Conservation (phyloP, 1,140 invertebrate genomes). For the Forficula auricularia region DNA sequence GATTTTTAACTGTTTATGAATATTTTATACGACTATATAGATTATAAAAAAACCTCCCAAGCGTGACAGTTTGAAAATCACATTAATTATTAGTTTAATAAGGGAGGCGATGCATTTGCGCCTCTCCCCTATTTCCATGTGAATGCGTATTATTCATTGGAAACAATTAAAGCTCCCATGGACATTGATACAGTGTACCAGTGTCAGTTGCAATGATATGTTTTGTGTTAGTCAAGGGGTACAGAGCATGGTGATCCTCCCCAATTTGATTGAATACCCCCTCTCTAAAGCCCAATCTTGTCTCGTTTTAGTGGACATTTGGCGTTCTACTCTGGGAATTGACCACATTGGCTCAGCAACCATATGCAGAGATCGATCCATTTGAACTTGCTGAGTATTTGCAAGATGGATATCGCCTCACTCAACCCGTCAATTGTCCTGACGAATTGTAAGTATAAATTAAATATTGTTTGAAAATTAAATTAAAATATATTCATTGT, state of each 20-base stretch:
- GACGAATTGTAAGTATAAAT: constrained; percentile 90
- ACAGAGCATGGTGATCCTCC: background rate
- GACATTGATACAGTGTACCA: no score
- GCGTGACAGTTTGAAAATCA: no score
- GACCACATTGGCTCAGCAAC: constrained; percentile 71
- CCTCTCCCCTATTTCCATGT: background rate
- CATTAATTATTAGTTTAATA: no score
- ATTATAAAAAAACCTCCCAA: no score
- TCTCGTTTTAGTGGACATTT: constrained; percentile 66
- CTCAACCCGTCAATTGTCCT: constrained; percentile 82
- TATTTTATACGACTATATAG: no score
- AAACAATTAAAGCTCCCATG: background rate
- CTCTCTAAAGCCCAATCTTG: background rate
- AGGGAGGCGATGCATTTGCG: no score
- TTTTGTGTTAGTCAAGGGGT: no score
- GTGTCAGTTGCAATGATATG: no score
- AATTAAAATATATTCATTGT: no score
- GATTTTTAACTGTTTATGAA: no score
- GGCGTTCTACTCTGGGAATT: constrained; percentile 89
- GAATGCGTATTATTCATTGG: constrained; percentile 1
- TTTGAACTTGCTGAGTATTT: constrained; percentile 79
- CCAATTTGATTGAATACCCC: background rate
- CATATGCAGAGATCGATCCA: constrained; percentile 75
- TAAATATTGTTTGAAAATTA: no score
- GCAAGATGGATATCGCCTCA: constrained; percentile 68